Evolutionary conservation across 2,888 invertebrate genomes (phyloP), one percentile per base, ranked within the genome.

Genomic region (Agrenia bidenticulata): DNA sequence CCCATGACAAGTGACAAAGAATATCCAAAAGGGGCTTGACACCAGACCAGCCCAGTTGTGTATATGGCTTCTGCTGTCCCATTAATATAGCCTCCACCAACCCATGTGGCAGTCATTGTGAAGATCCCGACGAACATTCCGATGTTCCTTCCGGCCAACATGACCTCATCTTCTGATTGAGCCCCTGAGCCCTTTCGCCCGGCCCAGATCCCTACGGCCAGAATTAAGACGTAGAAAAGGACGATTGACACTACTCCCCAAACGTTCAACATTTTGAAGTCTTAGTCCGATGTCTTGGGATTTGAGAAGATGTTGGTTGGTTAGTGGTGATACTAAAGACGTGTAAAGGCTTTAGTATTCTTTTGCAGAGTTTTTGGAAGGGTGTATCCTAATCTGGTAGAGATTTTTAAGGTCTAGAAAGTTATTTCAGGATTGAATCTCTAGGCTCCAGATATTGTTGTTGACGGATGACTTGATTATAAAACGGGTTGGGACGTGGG

Each of bases 1-100:
- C 87, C 87, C 73, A 87, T 81, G 57, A 88, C 81, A 51, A 89
- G 81, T 67, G 87, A 87, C 55, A 87, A 80, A 19, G 87, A 86
- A 80, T 88, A 88, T 49, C 88, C 88, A 77, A 89, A 82, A 17
- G 88, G 88, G 27, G 88, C 87, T 80, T 87, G 87, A 79, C 87
- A 87, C 85, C 87, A 87, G 15, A 86, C 80, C 67, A 88, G 78
- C 39, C 86, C 87, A 63, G 80, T 82, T 58, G 83, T 83, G 78
- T 83, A 88, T 72, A 88, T 84, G 51, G 83, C 84, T 78, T 88
- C 88, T 13, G 88, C 86, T 59, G 88, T 87, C 50, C 88, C 88
- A 79, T 88, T 88, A 74, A 89, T 86, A 79, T 87, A 88, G 19
- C 72, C 69, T 21, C 73, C 73, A 42, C 73, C 73, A 39, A 82